Percentiles rank a stretch among this genome's conserved stretches.
These are phyloP conservation scores for Atherinosoma microstoma DNA, from an alignment of 2,797 vertebrate genomes.

Conservation along the genomic window DNA sequence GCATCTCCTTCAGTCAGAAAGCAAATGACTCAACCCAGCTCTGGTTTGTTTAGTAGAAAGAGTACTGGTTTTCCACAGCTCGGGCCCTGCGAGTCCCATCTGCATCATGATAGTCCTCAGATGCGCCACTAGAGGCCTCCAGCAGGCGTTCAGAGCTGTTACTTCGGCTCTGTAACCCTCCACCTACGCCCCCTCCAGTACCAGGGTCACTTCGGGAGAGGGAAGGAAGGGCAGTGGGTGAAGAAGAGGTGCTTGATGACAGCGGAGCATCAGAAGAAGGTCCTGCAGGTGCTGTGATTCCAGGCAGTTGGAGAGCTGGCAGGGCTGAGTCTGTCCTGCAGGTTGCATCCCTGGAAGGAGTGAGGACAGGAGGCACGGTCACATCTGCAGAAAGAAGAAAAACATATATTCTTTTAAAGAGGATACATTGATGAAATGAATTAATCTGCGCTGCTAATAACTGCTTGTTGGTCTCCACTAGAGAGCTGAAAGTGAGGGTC, in stretches of 20 bases:
- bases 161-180: slow-evolving; percentile 87
- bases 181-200: slow-evolving; percentile 74
- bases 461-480: slow-evolving; percentile 15
- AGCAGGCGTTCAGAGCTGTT: slow-evolving; percentile 91
- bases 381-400: slow-evolving; percentile 78
- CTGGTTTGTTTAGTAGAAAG: slow-evolving; percentile 90
- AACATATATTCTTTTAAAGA: slow-evolving; percentile 20
- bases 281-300: slow-evolving; percentile 65
- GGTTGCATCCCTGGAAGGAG: slow-evolving; percentile 76
- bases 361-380: slow-evolving; percentile 67
- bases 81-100: slow-evolving; percentile 89
- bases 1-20: slow-evolving; percentile 28
- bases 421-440: slow-evolving; percentile 15
- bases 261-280: slow-evolving; percentile 79
- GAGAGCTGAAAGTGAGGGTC: slow-evolving; percentile 28
- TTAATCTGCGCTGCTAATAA: slow-evolving; percentile 17
- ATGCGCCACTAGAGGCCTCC: slow-evolving; percentile 80
- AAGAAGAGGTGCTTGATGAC: slow-evolving; percentile 83
- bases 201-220: slow-evolving; percentile 87
- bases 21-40: slow-evolving; percentile 12
- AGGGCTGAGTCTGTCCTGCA: slow-evolving; percentile 85
- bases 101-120: slow-evolving; percentile 90
- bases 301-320: slow-evolving; percentile 85
- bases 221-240: slow-evolving; percentile 80
- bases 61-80: slow-evolving; percentile 97